Evolutionary conservation across 2,797 vertebrate genomes (phyloP), one percentile per base, ranked within the genome.

Genomic region (Danio kyathit): DNA sequence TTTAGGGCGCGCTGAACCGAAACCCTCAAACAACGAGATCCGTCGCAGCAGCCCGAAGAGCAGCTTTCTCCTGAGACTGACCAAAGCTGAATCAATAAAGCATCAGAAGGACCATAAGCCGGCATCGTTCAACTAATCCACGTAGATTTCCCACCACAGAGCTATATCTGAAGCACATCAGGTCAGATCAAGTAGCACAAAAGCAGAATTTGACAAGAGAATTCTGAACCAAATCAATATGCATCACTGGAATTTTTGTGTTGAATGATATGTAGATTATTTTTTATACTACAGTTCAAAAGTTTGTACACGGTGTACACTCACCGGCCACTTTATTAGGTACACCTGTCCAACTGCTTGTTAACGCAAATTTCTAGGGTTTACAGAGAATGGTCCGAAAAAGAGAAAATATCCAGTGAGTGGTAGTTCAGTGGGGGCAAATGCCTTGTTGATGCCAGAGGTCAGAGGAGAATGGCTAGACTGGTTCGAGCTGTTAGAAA

Each of bases 71-170:
- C 56, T 40, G 56, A 66, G 70, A 29, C 69, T 52, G 17, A 73
- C 72, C 78, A 69, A 80, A 80, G 56, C 63, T 14, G 40, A 63
- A 86, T 84, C 85, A 72, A 86, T 84, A 81, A 84, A 69, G 80
- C 80, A 80, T 86, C 82, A 65, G 40, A 60, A 38, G 54, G 51
- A 79, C 66, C 56, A 69, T 21, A 61, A 80, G 76, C 80, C 63
- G 74, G 67, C 49, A 77, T 75, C 71, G 83, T 59, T 82, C 81
- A 60, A 64, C 41, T 80, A 80, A 80, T 80, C 70, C 70, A 57
- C 14, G 78, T 11, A 80, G 78, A 66, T 73, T 57, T 60, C 48
- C 77, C 38, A 51, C 57, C 13, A 9, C 66, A 71, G 66, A 19
- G 17, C 48, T n/a, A 49, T 40, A 52, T 65, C 60, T 40, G 70